Evolutionary conservation across 2,888 invertebrate species (phyloP).

Genomic region (Limenitis camilla): DNA sequence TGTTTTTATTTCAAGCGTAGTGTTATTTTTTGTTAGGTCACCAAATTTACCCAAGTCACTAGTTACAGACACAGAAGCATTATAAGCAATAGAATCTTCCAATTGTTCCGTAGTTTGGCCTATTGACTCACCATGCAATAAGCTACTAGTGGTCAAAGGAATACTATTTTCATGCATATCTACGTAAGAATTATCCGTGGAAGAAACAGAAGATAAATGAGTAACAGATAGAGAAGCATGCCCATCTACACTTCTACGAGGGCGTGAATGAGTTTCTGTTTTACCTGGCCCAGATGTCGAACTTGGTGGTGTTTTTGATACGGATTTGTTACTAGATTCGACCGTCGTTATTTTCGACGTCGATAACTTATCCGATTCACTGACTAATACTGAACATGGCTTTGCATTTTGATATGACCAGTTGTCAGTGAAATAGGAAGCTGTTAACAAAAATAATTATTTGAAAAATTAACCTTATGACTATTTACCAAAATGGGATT

Average conservation of each 20-base stretch:
- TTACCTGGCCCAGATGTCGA: conserved; percentile 74
- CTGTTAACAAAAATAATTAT: conserved; percentile 57
- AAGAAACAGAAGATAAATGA: conserved; percentile 58
- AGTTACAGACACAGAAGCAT: conserved; percentile 49
- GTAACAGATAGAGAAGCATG: conserved; percentile 65
- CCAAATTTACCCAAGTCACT: conserved; percentile 43
- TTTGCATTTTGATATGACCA: conserved; percentile 89
- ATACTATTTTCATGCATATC: conserved; percentile 70
- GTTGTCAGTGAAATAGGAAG: conserved; percentile 83
- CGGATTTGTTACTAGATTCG: conserved; percentile 80
- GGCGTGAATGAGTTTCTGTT: conserved; percentile 70
- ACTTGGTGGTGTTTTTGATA: conserved; percentile 78
- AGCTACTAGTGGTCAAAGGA: conserved; percentile 58
- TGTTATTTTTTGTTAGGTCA: conserved; percentile 48
- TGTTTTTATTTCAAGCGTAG: conserved; percentile 25
- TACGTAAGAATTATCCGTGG: conserved; percentile 61
- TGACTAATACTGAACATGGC: conserved; percentile 88
- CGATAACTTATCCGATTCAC: conserved; percentile 80
- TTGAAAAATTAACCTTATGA: too few species aligned
- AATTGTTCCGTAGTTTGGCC: conserved; percentile 31
- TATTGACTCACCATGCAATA: conserved; percentile 66
- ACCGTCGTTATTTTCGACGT: conserved; percentile 82
- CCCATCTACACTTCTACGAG: conserved; percentile 82
- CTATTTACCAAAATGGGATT: too few species aligned
- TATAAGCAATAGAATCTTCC: conserved; percentile 37